Evolutionary conservation across 2,888 invertebrate species (phyloP).

Genomic region (Athetis lepigone): DNA sequence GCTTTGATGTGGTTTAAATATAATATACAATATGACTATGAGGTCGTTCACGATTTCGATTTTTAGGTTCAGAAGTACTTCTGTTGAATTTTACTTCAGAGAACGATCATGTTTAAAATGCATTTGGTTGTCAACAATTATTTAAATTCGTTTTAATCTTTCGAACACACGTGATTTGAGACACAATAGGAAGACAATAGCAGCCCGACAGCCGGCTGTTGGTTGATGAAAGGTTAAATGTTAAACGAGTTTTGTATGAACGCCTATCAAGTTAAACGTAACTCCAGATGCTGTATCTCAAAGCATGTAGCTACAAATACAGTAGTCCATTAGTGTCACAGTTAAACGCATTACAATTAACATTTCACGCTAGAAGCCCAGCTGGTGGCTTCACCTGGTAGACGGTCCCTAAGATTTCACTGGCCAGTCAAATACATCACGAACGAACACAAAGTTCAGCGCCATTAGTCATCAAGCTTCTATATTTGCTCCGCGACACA

Average conservation of each 20-base stretch:
- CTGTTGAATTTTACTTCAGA: too few relatives aligned
- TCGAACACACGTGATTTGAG: too few relatives aligned
- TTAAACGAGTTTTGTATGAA: too few relatives aligned
- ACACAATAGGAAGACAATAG: too few relatives aligned
- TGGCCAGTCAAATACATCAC: slow-evolving; percentile 19
- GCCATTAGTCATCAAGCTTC: slow-evolving; percentile 60
- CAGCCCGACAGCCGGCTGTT: too few relatives aligned
- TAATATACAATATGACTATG: neutral
- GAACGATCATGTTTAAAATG: too few relatives aligned
- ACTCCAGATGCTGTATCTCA: neutral
- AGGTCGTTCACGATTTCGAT: neutral
- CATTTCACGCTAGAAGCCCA: slow-evolving; percentile 25
- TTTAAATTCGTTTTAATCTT: too few relatives aligned
- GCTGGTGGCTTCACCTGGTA: slow-evolving; percentile 40
- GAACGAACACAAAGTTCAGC: slow-evolving; percentile 59
- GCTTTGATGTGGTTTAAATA: neutral
- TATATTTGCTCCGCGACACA: slow-evolving; percentile 66
- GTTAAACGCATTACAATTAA: slow-evolving; percentile 25
- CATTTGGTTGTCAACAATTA: too few relatives aligned
- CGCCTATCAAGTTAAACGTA: too few relatives aligned
- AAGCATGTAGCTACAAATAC: slow-evolving; percentile 2
- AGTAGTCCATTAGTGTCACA: slow-evolving; percentile 13
- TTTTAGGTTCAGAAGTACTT: too few relatives aligned
- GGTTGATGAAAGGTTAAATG: too few relatives aligned
- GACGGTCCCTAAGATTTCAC: neutral